Base-by-base conservation (phyloP, 2,888 invertebrate genomes). In the Ophraella communa region DNA sequence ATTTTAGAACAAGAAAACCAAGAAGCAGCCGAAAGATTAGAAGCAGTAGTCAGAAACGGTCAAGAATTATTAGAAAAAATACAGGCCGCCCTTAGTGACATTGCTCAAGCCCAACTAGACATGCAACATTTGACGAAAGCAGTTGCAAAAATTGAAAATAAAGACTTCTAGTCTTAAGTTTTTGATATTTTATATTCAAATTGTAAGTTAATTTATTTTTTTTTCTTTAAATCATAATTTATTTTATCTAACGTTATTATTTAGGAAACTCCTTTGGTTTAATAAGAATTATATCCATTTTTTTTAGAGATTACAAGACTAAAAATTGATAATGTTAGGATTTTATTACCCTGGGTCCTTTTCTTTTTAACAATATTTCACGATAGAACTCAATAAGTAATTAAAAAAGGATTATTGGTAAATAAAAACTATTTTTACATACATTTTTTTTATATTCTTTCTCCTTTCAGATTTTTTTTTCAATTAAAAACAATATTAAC, bases 1-100 rank as follows among this genome's bases (percentile, higher is more conserved):
- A 85, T 90, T 54, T 83, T 98, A 51, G 97, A 98, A 79, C 87
- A 89, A 35, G 96, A 97, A 78, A 98, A 98, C 82, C 93, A 95
- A 79, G 95, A 96, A 73, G 92, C 96, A 3, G 95, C 96, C 0
- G 90, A 92, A 73, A 88, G 91, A 73, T 83, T 97, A 33, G 94
- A 95, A 79, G 89, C 89, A 77, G 89, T 95, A 14, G 96, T 97
- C 0, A 86, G 89, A 51, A 89, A 91, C 80, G 97, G 97, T 0
- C 96, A 98, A 82, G 86, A 88, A 18, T 82, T 97, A 1, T 82
- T 98, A 33, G 92, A 93, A 75, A 91, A 94, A 80, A 94, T 98
- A 54, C 96, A 97, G 83, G 88, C 90, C 10, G 95, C 96, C 0
- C 84, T 98, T 1, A 92, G 94, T 77, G 96, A 97, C 78, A 96